Percentiles rank a stretch among this genome's conserved stretches.
Evolutionary conservation across 2,113 vertebrate species (phyloP).

Genomic region (Datnioides undecimradiatus): DNA sequence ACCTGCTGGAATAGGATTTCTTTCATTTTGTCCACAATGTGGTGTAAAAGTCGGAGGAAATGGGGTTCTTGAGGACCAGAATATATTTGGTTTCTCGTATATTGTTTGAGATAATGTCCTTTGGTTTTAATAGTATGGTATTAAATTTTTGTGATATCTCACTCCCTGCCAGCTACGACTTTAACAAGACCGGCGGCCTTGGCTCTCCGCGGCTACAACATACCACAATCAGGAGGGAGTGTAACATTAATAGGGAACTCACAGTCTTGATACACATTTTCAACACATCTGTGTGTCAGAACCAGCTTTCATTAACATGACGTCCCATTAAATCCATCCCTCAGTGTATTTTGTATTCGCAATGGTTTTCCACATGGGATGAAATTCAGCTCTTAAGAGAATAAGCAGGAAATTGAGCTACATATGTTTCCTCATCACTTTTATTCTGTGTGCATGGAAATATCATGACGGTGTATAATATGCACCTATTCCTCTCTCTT

Average conservation of each 20-base stretch:
- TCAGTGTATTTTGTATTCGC: neutral
- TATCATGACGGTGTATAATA: neutral
- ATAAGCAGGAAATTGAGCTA: constrained; percentile 36
- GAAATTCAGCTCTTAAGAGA: neutral
- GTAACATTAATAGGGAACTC: constrained; percentile 44
- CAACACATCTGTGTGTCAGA: constrained; percentile 38
- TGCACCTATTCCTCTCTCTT: constrained; percentile 37
- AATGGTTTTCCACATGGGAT: neutral
- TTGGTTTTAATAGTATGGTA: constrained; percentile 67
- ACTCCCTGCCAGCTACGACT: constrained; percentile 64
- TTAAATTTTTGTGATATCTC: constrained; percentile 62
- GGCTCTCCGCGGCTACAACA: constrained; percentile 42
- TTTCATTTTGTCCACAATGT: constrained; percentile 65
- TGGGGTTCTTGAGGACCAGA: constrained; percentile 14
- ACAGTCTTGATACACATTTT: constrained; percentile 31
- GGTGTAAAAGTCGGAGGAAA: constrained; percentile 70
- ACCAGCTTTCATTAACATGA: constrained; percentile 47
- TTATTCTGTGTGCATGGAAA: neutral
- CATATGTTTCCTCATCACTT: neutral
- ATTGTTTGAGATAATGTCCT: constrained; percentile 67
- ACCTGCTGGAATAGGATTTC: constrained; percentile 60
- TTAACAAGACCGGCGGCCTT: constrained; percentile 59
- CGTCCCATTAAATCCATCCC: constrained; percentile 14
- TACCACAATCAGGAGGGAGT: constrained; percentile 39
- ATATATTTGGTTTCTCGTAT: constrained; percentile 70